A percentile compares a stretch with the other conserved stretches of the same genome.
Evolutionary conservation across 2,113 vertebrate species (phyloP).

Genomic region (Mus pahari): DNA sequence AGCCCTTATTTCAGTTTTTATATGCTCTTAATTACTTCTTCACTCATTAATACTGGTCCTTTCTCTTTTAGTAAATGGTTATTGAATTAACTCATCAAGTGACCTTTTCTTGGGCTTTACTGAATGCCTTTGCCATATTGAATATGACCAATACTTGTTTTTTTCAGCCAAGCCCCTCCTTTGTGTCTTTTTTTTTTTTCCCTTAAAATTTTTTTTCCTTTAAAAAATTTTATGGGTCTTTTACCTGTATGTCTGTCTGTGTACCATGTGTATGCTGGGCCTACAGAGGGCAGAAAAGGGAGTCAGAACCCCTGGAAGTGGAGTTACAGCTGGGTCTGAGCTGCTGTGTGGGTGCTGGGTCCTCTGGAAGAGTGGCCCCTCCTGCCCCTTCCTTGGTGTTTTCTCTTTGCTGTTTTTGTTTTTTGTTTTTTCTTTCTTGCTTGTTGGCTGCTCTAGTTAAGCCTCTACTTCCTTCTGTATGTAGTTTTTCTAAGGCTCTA

Average conservation of each 20-base stretch:
- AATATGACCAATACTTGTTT: neutral
- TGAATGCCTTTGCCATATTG: constrained; percentile 1
- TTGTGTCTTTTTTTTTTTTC: neutral
- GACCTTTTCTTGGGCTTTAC: neutral
- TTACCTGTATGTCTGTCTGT: neutral
- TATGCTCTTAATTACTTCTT: neutral
- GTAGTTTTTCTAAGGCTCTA: constrained; percentile 11
- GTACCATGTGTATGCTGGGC: neutral
- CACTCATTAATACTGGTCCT: neutral
- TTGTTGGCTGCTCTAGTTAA: neutral
- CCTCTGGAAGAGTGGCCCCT: neutral
- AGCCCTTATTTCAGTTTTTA: neutral
- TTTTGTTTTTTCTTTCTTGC: neutral
- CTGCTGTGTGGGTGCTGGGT: neutral
- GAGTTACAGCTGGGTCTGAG: neutral
- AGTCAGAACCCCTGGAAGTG: neutral
- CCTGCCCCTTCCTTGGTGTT: neutral
- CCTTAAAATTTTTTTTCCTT: neutral
- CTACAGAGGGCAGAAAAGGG: neutral
- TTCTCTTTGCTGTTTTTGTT: neutral
- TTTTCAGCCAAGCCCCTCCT: neutral
- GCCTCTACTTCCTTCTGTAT: neutral
- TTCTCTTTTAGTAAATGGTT: neutral
- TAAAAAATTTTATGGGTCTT: neutral
- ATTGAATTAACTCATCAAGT: neutral